These are phyloP conservation scores for Pocillopora damicornis DNA, from an alignment of 64 coral and sea anemone species.

Conservation along the genomic window DNA sequence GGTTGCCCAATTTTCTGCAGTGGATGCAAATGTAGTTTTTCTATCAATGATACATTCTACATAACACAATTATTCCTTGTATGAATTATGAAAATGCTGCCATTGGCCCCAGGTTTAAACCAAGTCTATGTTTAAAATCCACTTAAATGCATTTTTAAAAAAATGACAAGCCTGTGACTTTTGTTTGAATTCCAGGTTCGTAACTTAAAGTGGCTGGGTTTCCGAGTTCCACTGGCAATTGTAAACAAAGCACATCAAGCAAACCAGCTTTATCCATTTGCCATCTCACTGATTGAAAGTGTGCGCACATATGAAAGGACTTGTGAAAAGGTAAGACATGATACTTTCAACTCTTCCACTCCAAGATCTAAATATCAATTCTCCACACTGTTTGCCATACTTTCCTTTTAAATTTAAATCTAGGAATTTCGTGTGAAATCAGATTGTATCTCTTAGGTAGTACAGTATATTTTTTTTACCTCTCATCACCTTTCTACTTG, in stretches of 20 bases:
- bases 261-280: conserved; percentile 98
- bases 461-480: neutral
- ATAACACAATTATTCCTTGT: no score
- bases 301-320: conserved; percentile 96
- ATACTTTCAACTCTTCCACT: neutral
- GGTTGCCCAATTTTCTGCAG: no score
- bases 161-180: neutral
- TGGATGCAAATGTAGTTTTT: no score
- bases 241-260: conserved; percentile 99
- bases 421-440: neutral
- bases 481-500: neutral
- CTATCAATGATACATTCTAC: no score
- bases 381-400: no score
- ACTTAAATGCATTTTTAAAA: neutral
- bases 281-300: conserved; percentile 98
- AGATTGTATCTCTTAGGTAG: neutral
- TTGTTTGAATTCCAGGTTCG: conserved; percentile 47
- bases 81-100: no score
- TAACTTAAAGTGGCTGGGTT: conserved; percentile 95
- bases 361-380: no score
- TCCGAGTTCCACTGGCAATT: conserved; percentile 94
- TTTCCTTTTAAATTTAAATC: neutral
- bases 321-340: conserved; percentile 86
- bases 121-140: neutral
- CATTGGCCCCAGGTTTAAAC: no score